Percentiles rank a stretch among this genome's conserved stretches.
Evolutionary conservation across 2,888 invertebrate genomes (phyloP).

Genomic region (Ditylenchus weischeri): DNA sequence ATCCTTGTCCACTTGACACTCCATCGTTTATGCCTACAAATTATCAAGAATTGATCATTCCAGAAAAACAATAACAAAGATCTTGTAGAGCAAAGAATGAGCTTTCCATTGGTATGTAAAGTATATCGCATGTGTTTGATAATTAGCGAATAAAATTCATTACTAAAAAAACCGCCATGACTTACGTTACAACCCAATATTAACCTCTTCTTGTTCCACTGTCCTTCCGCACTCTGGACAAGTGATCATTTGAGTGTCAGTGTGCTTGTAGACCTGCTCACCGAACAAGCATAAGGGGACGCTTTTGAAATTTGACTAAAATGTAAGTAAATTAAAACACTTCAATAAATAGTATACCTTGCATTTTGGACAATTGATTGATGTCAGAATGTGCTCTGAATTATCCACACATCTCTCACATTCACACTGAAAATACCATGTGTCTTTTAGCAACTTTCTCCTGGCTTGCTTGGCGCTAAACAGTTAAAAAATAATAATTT

Average conservation of each 20-base stretch:
- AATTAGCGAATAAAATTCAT: no score
- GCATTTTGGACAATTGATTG: constrained; percentile 50
- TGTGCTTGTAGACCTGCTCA: constrained; percentile 36
- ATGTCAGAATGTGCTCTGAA: constrained; percentile 50
- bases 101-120: no score
- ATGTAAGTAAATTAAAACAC: background rate
- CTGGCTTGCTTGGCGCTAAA: constrained; percentile 43
- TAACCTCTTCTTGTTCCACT: constrained; percentile 11
- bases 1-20: no score
- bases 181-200: no score
- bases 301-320: background rate
- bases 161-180: no score
- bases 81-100: no score
- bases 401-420: constrained; percentile 55
- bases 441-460: constrained; percentile 49
- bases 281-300: constrained; percentile 37
- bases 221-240: constrained; percentile 38
- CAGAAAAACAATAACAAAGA: no score
- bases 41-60: no score
- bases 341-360: constrained; percentile 14
- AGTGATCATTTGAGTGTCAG: constrained; percentile 34
- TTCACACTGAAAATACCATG: constrained; percentile 57
- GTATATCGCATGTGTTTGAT: no score
- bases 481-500: constrained; percentile 7
- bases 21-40: no score